These are phyloP conservation scores for Petromus typicus DNA, from an alignment of 2,113 vertebrate genomes.

Conservation along the genomic window DNA sequence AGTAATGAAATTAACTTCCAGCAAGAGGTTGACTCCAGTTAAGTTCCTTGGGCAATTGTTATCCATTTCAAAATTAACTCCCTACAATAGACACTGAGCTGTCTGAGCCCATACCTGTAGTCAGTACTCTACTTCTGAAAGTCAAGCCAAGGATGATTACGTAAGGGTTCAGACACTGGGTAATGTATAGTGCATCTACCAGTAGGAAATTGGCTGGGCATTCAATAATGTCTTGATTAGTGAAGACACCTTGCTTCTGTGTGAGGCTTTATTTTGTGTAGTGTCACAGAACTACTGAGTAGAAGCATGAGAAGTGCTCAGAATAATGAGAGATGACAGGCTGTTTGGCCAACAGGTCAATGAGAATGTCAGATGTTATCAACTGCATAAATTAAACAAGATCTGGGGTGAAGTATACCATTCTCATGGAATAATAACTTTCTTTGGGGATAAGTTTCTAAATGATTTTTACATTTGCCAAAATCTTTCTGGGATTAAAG, in stretches of 20 bases:
- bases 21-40: slow-evolving; percentile 23
- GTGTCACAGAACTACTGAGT: background rate
- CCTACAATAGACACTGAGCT: background rate
- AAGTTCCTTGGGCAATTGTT: slow-evolving; percentile 15
- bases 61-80: background rate
- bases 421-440: slow-evolving; percentile 25
- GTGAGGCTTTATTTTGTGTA: background rate
- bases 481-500: slow-evolving; percentile 10
- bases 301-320: slow-evolving; percentile 42
- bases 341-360: background rate
- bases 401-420: slow-evolving; percentile 45
- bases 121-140: slow-evolving; percentile 39
- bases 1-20: slow-evolving; percentile 34
- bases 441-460: slow-evolving; percentile 44
- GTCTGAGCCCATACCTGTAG: background rate
- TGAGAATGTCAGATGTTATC: slow-evolving; percentile 34
- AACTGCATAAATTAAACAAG: slow-evolving; percentile 41
- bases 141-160: background rate
- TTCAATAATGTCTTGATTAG: background rate
- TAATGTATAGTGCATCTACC: background rate
- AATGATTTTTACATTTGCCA: slow-evolving; percentile 45
- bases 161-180: background rate
- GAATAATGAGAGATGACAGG: slow-evolving; percentile 49
- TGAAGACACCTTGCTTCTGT: slow-evolving; percentile 6
- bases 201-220: background rate